Base-by-base conservation (phyloP, 2,797 vertebrate species). In the Echeneis naucrates region DNA sequence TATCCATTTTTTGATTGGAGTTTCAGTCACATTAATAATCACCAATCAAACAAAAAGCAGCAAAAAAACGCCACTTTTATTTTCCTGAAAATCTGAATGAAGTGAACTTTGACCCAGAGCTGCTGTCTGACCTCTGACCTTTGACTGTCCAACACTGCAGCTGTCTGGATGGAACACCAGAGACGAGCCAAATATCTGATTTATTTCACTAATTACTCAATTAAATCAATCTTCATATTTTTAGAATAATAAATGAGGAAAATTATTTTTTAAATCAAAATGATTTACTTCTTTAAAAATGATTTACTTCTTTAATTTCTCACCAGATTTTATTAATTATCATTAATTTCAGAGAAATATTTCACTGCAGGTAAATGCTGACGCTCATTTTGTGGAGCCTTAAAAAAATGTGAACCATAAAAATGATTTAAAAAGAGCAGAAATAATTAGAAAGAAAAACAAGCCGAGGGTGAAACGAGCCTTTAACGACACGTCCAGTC, bases 41-140 rank as follows among this genome's bases (percentile, higher is more conserved):
- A n/a, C n/a, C n/a, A n/a, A n/a, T n/a, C n/a, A n/a, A n/a, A n/a
- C n/a, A n/a, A n/a, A n/a, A n/a, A n/a, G n/a, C n/a, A n/a, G n/a
- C n/a, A n/a, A n/a, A n/a, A n/a, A n/a, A n/a, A n/a, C n/a, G n/a
- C n/a, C n/a, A n/a, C 21, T 3, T n/a, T 26, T 37, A 35, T 56
- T 74, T 33, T 8, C 21, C 56, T 53, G 1, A 37, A 35, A 58
- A 37, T n/a, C 1, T 38, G 40, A 63, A 71, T 54, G 44, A 10
- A 21, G 51, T 69, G 11, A 48, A 65, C 44, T 53, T 62, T 23
- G 48, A 65, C 53, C 8, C 12, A 4, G 54, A 51, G 59, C 62
- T 57, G 53, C 52, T 44, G 1, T 55, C 45, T 78, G 83, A 69
- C 79, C 80, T 73, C 40, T 87, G 83, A 87, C 78, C 88, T 54